Evolutionary conservation across 1,140 invertebrate species (phyloP), one percentile per base, ranked within the genome.

Genomic region (Bilobella aurantiaca): DNA sequence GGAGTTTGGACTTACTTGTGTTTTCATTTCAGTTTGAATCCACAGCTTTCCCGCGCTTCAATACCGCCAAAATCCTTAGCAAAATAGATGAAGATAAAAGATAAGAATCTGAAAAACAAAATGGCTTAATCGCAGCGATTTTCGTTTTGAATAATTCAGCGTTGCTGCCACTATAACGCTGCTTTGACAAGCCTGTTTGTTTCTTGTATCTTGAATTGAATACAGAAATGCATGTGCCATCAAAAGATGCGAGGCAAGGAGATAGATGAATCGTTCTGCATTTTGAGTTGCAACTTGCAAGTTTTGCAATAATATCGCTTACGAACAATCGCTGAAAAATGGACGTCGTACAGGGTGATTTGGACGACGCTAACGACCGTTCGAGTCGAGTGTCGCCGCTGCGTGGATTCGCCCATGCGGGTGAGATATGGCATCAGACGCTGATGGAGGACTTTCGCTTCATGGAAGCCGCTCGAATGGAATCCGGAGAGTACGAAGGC

Each of bases 401-500:
- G 37, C 8, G 37, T 12, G 37, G 37, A n/a, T 42, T 42, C 37
- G 37, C 37, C 37, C 37, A 42, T 42, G 37, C 37, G 8, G 58
- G 42, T 1, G 67, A 64, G 23, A 53, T 42, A 29, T 68, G 64
- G 47, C 63, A 64, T 29, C 63, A 68, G 27, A 68, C 64, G 63
- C 46, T 68, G 1, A 68, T 68, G 67, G 63, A 68, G 21, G 67
- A 68, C 34, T 68, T 68, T 27, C 62, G 66, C 8, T 68, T 68
- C 42, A 64, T 68, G 62, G 69, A 71, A 66, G 69, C 69, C 1
- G 69, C 69, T 21, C 32, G 69, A n/a, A 66, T 68, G 61, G 59
- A 66, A 18, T 71, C 69, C 12, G 69, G 69, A 16, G 66, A 71
- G 32, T 71, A 71, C 32, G 66, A 64, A 57, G 69, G 31, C 46